phyloP scores from a whole-genome alignment of 23 tunicate species.

The Halocynthia roretzi region DNA sequence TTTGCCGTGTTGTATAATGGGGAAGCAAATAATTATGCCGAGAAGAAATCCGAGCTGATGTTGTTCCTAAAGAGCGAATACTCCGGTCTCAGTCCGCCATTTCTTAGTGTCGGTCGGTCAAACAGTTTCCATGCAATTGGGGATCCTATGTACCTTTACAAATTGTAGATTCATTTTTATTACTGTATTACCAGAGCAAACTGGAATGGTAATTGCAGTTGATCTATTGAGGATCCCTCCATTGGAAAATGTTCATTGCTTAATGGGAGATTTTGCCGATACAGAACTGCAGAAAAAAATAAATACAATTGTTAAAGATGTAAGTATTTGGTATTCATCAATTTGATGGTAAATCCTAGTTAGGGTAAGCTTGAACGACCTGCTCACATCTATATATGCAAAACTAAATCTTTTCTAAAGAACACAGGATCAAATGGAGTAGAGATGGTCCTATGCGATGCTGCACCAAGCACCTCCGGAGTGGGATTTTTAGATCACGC shows the following conservation, averaged over 20 bases:
- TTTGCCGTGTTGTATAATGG: too few species aligned
- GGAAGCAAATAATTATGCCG: too few species aligned
- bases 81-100: too few species aligned
- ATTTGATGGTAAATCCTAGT: background rate
- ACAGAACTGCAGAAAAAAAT: conserved; percentile 33
- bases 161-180: too few species aligned
- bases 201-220: conserved; percentile 56
- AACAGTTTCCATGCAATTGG: too few species aligned
- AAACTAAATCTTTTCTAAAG: background rate
- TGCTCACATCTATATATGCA: too few species aligned
- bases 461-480: conserved; percentile 74
- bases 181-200: background rate
- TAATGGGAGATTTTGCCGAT: conserved; percentile 69
- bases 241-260: conserved; percentile 37
- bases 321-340: background rate
- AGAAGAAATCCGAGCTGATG: too few species aligned
- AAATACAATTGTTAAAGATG: conserved; percentile 18
- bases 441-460: conserved; percentile 79
- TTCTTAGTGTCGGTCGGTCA: too few species aligned
- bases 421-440: conserved; percentile 18
- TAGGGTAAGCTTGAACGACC: too few species aligned
- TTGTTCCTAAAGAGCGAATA: too few species aligned
- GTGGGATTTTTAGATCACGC: conserved; percentile 32
- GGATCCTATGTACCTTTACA: too few species aligned
- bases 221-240: conserved; percentile 51